A percentile compares a stretch with the other conserved stretches of the same genome.
Evolutionary conservation across 2,797 vertebrate genomes (phyloP).

Genomic region (Malurus leucopterus): DNA sequence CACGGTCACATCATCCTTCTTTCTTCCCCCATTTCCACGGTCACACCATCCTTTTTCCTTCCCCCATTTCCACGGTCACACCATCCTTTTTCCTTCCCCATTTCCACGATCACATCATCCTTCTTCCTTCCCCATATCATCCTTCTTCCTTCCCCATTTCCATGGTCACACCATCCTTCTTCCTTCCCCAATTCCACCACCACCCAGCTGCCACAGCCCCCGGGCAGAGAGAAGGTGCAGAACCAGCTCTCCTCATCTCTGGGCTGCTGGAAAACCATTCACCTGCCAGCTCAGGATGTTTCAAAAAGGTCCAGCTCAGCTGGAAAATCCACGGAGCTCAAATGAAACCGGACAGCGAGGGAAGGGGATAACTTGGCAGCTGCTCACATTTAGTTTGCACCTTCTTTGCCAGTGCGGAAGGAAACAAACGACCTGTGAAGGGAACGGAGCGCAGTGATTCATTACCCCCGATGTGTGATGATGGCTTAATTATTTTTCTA

Average conservation of each 20-base stretch:
- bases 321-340: background rate
- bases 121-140: no score
- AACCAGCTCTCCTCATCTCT: background rate
- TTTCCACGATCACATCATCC: no score
- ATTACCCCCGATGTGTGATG: slow-evolving; percentile 80
- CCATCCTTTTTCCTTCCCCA: no score
- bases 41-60: no score
- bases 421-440: slow-evolving; percentile 72
- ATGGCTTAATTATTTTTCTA: slow-evolving; percentile 79
- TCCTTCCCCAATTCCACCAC: no score
- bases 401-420: slow-evolving; percentile 58
- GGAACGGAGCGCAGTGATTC: slow-evolving; percentile 65
- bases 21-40: no score
- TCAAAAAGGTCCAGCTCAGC: background rate
- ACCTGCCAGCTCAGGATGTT: background rate
- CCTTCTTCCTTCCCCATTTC: no score
- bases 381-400: slow-evolving; percentile 62
- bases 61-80: no score
- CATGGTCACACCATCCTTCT: no score
- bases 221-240: background rate
- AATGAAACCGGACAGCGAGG: background rate
- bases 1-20: no score
- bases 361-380: slow-evolving; percentile 15
- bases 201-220: fast-evolving
- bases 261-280: background rate